phyloP scores from a whole-genome alignment of 2,888 invertebrate genomes.

The Calliphora vomitoria region DNA sequence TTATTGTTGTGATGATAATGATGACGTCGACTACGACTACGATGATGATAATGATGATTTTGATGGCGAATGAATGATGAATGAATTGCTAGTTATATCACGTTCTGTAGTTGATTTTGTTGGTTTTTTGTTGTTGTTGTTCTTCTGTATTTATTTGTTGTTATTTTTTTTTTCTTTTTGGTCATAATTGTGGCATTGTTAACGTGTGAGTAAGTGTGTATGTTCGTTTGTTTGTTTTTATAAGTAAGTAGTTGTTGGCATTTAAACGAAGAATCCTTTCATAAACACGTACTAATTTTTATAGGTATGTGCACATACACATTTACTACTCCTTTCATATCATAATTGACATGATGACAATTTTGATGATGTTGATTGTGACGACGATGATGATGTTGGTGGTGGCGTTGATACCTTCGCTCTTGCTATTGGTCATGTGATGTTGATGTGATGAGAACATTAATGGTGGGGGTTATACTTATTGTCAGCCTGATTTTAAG shows the following conservation, averaged over 20 bases:
- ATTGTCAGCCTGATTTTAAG: conserved; percentile 40
- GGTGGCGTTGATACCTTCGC: background rate
- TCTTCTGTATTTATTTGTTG: background rate
- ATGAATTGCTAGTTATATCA: conserved; percentile 67
- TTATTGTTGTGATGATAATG: background rate
- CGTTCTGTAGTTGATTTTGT: conserved; percentile 64
- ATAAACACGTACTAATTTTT: conserved; percentile 66
- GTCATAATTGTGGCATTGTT: conserved; percentile 56
- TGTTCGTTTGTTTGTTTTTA: background rate
- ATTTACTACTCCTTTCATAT: conserved; percentile 1
- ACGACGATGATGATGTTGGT: background rate
- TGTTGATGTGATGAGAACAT: conserved; percentile 11
- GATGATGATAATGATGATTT: background rate
- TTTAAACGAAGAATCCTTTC: conserved; percentile 31
- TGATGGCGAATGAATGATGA: conserved; percentile 33
- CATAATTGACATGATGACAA: conserved; percentile 40
- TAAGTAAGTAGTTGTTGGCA: background rate
- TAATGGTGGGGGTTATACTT: background rate
- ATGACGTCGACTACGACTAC: background rate
- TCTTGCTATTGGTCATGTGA: conserved; percentile 13
- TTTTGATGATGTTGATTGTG: conserved; percentile 25
- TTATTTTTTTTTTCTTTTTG: conserved; percentile 2
- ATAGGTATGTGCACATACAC: conserved; percentile 19
- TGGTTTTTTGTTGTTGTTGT: conserved; percentile 27
- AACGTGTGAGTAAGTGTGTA: conserved; percentile 10